Evolutionary conservation across 2,797 vertebrate genomes (phyloP).

Genomic region (Tadarida brasiliensis): DNA sequence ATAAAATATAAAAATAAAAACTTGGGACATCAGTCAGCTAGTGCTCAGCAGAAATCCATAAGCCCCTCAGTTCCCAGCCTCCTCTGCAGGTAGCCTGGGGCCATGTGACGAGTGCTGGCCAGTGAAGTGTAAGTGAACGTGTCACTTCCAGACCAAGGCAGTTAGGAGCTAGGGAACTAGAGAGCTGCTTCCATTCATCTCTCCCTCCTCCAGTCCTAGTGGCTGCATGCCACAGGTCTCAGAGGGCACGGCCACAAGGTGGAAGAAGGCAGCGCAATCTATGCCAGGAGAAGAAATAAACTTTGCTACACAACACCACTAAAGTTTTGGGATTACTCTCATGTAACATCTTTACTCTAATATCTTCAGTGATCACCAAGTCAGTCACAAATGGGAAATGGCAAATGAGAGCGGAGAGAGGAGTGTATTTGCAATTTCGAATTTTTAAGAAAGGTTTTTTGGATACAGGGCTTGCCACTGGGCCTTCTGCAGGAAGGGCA

Average conservation of each 20-base stretch:
- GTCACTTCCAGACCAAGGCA: neutral
- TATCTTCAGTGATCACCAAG: neutral
- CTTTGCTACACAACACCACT: neutral
- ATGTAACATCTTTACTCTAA: neutral
- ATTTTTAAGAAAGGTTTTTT: neutral
- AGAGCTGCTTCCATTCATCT: neutral
- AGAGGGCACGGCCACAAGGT: neutral
- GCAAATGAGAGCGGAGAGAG: neutral
- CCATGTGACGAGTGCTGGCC: neutral
- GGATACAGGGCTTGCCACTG: neutral
- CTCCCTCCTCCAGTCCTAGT: neutral
- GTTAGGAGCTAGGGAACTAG: neutral
- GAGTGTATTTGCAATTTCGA: neutral
- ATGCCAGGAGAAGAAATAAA: neutral
- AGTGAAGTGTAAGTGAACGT: neutral
- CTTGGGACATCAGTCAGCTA: neutral
- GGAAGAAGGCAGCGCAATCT: neutral
- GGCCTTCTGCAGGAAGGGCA: neutral
- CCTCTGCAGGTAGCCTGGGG: neutral
- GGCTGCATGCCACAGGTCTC: neutral
- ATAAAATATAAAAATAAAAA: too few relatives aligned
- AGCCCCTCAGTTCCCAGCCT: neutral
- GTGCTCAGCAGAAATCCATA: neutral
- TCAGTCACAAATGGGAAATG: neutral
- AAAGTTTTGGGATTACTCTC: neutral